phyloP scores from a whole-genome alignment of 1,140 invertebrate genomes.

The Camponotus floridanus region DNA sequence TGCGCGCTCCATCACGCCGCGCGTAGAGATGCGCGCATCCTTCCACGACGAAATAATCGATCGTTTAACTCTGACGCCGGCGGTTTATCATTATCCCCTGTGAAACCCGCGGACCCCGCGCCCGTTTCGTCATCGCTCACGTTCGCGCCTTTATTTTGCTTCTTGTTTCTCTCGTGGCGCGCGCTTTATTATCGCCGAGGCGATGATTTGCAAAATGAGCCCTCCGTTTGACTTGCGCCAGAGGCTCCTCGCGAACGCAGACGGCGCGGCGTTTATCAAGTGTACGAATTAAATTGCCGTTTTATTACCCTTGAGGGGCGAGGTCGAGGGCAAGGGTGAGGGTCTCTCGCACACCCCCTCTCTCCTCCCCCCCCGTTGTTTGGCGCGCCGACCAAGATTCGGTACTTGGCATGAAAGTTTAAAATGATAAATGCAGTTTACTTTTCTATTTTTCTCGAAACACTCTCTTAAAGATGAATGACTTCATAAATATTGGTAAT shows the following conservation, averaged over 20 bases:
- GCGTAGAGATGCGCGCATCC: conserved; percentile 43
- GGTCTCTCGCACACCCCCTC: conserved; percentile 33
- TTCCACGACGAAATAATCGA: conserved; percentile 54
- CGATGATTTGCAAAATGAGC: conserved; percentile 85
- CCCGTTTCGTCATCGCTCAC: conserved; percentile 55
- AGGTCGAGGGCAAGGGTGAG: conserved; percentile 63
- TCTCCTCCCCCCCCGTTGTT: conserved; percentile 32
- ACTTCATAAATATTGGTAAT: background rate
- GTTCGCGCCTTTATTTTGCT: conserved; percentile 44
- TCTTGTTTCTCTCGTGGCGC: conserved; percentile 44
- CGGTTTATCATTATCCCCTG: conserved; percentile 46
- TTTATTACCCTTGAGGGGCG: conserved; percentile 84
- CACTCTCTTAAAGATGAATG: background rate
- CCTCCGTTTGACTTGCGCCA: conserved; percentile 78
- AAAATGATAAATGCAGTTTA: background rate
- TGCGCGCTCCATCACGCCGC: conserved; percentile 35
- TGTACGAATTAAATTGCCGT: conserved; percentile 87
- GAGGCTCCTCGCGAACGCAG: conserved; percentile 67
- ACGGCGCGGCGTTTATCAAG: conserved; percentile 82
- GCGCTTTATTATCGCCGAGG: conserved; percentile 74
- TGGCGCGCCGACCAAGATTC: conserved; percentile 51
- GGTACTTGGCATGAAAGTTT: conserved; percentile 61
- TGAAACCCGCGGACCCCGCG: conserved; percentile 22
- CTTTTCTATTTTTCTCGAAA: background rate
- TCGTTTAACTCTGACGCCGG: conserved; percentile 61